phyloP scores from a whole-genome alignment of 2,888 invertebrate species.

The Tipula confusa region DNA sequence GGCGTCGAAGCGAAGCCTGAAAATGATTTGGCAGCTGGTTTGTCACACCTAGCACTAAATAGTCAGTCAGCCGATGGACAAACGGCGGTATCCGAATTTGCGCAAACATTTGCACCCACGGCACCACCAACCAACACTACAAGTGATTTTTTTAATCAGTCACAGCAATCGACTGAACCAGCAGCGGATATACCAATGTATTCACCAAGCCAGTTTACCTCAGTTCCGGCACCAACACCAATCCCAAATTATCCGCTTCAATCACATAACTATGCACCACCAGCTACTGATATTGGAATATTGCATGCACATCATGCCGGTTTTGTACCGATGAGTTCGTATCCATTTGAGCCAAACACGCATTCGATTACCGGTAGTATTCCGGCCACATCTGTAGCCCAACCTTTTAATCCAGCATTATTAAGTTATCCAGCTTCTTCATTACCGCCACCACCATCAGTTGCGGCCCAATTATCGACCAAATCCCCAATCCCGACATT shows the following conservation, averaged over 20 bases:
- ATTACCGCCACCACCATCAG: conserved; percentile 38
- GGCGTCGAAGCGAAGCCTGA: neutral
- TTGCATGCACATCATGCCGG: conserved; percentile 41
- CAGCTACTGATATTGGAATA: neutral
- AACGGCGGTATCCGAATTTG: neutral
- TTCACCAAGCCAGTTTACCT: conserved; percentile 48
- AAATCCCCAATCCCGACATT: conserved; percentile 41
- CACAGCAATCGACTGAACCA: neutral
- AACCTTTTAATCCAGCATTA: conserved; percentile 34
- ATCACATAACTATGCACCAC: neutral
- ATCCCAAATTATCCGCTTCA: conserved; percentile 42
- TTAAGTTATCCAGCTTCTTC: conserved; percentile 35
- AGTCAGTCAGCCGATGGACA: neutral
- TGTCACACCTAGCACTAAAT: neutral
- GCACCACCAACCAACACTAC: neutral
- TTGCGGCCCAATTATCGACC: conserved; percentile 51
- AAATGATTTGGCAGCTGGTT: neutral
- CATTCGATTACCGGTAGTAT: conserved; percentile 38
- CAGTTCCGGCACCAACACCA: conserved; percentile 53
- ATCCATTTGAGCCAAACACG: neutral
- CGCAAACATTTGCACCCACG: neutral
- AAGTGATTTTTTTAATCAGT: neutral
- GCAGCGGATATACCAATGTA: conserved; percentile 39
- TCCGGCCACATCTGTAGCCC: neutral
- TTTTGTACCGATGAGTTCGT: neutral